Conservation (phyloP, 1,140 invertebrate species). For the Anoplolepis gracilipes region DNA sequence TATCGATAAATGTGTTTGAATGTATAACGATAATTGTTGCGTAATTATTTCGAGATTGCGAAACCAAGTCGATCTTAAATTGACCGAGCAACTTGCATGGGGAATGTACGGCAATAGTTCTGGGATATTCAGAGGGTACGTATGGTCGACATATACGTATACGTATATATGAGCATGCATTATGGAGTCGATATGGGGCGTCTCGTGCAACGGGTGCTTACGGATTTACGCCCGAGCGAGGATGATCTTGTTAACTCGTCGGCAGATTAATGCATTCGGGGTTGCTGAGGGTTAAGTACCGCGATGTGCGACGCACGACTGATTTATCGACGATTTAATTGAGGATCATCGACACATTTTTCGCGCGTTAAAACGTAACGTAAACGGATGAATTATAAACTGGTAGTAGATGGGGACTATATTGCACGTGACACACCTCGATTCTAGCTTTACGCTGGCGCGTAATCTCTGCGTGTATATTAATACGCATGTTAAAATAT, state of each 20-base stretch:
- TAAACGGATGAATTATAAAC: conserved; percentile 51
- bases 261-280: conserved; percentile 55
- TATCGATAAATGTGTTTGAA: neutral
- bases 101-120: neutral
- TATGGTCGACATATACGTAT: neutral
- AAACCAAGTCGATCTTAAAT: conserved; percentile 2
- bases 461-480: neutral
- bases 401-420: neutral
- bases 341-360: conserved; percentile 54
- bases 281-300: conserved; percentile 52
- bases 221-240: conserved; percentile 71
- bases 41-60: neutral
- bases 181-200: conserved; percentile 35
- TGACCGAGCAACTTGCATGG: neutral
- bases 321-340: conserved; percentile 59
- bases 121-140: conserved; percentile 8
- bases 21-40: neutral
- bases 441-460: neutral
- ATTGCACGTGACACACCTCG: neutral
- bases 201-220: conserved; percentile 49
- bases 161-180: conserved; percentile 6
- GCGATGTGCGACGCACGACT: conserved; percentile 32
- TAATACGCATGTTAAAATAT: conserved; percentile 17
- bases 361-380: conserved; percentile 29
- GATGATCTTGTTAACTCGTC: conserved; percentile 72